phyloP scores from a whole-genome alignment of 2,797 vertebrate species.

The Cygnus olor region DNA sequence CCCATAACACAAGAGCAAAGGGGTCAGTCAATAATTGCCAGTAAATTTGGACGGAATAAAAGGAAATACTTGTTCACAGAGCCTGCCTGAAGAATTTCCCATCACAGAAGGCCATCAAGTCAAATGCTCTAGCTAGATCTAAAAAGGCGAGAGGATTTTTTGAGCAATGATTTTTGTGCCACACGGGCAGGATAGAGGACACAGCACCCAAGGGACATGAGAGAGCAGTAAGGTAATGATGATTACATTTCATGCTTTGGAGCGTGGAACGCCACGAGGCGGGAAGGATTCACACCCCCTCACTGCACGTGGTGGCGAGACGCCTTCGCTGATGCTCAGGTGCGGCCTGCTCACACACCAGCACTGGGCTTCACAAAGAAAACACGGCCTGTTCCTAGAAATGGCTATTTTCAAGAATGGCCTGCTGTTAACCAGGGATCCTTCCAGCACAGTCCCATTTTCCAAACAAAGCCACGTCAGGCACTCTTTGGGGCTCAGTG shows the following conservation, averaged over 20 bases:
- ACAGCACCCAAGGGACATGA: constrained; percentile 33
- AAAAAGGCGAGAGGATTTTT: not conserved
- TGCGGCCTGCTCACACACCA: not conserved
- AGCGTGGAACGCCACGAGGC: not conserved
- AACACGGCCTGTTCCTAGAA: not conserved
- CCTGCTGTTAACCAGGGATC: accelerated
- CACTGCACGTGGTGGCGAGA: accelerated
- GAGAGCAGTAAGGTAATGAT: constrained; percentile 30
- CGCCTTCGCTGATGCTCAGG: not conserved
- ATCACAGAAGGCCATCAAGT: not conserved
- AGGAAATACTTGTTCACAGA: constrained; percentile 18
- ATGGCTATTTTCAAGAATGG: accelerated
- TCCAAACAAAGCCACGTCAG: not conserved
- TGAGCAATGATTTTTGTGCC: not conserved
- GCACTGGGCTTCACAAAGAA: not conserved
- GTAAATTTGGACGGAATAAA: constrained; percentile 42
- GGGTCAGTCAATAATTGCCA: constrained; percentile 56
- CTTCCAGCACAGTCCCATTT: not conserved
- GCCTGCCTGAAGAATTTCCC: constrained; percentile 1
- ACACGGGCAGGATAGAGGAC: not conserved
- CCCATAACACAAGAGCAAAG: constrained; percentile 38
- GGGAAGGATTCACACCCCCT: not conserved
- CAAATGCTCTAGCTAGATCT: not conserved
- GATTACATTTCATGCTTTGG: constrained; percentile 52
- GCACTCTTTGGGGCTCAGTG: accelerated